phyloP scores from a whole-genome alignment of 2,113 vertebrate genomes.

The Neogale vison region DNA sequence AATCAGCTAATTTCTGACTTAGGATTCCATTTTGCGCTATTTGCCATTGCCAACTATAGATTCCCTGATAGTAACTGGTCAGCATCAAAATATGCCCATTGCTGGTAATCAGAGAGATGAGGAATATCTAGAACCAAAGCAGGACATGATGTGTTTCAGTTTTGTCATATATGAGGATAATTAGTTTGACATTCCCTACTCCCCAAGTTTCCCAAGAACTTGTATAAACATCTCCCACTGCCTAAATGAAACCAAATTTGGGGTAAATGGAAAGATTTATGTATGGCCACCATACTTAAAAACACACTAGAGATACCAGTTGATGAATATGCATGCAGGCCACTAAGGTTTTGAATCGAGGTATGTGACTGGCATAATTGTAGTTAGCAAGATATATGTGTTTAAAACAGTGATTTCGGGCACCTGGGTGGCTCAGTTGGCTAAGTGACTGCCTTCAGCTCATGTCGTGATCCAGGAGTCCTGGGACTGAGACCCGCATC shows the following conservation, averaged over 20 bases:
- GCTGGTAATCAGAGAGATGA: neutral
- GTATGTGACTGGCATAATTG: neutral
- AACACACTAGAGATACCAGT: neutral
- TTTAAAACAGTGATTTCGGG: neutral
- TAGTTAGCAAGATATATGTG: neutral
- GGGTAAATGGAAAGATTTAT: neutral
- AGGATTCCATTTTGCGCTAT: neutral
- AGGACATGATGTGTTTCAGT: neutral
- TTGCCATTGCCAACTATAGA: neutral
- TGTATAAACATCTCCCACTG: neutral
- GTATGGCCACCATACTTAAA: neutral
- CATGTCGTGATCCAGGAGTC: too few species aligned
- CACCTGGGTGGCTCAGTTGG: too few species aligned
- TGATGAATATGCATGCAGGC: neutral
- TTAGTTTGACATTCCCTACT: neutral
- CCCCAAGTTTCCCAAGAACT: neutral
- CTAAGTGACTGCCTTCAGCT: too few species aligned
- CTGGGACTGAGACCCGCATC: too few species aligned
- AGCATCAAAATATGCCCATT: neutral
- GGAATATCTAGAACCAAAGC: neutral
- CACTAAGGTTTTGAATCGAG: neutral
- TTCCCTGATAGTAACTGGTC: neutral
- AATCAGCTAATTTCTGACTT: neutral
- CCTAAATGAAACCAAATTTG: neutral
- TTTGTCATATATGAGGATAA: neutral